Evolutionary conservation across 2,797 vertebrate species (phyloP).

Genomic region (Pelobates cultripes): DNA sequence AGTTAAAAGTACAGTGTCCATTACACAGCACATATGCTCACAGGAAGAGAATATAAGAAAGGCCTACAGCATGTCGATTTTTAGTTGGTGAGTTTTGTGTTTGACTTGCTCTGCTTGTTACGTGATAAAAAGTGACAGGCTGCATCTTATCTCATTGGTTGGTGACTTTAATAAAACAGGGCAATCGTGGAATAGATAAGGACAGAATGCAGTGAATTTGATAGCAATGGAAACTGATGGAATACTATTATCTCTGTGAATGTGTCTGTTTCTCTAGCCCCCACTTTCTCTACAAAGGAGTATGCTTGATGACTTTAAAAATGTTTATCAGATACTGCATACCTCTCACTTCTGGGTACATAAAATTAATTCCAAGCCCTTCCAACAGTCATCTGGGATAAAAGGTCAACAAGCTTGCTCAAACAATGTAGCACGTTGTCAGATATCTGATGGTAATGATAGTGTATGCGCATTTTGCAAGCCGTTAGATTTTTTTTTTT

Average conservation of each 20-base stretch:
- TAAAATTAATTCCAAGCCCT: slow-evolving; percentile 10
- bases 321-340: slow-evolving; percentile 35
- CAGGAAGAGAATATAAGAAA: slow-evolving; percentile 27
- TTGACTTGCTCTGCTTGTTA: slow-evolving; percentile 45
- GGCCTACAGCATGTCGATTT: slow-evolving; percentile 43
- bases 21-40: slow-evolving; percentile 50
- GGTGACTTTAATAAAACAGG: slow-evolving; percentile 52
- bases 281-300: slow-evolving; percentile 2
- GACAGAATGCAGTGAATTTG: slow-evolving; percentile 36
- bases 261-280: slow-evolving; percentile 22
- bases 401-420: slow-evolving; percentile 26
- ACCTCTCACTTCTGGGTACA: slow-evolving; percentile 14
- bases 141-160: slow-evolving; percentile 53
- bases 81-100: slow-evolving; percentile 35
- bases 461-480: slow-evolving; percentile 7
- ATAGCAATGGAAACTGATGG: slow-evolving; percentile 48
- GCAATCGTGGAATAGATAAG: slow-evolving; percentile 47
- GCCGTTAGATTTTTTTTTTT: neutral
- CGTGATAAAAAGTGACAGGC: slow-evolving; percentile 54
- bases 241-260: slow-evolving; percentile 49
- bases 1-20: slow-evolving; percentile 41
- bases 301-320: slow-evolving; percentile 22
- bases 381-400: neutral
- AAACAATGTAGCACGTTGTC: slow-evolving; percentile 19
- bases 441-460: slow-evolving; percentile 20